Conservation (phyloP, 2,888 invertebrate species). For the Abrostola triplasia region DNA sequence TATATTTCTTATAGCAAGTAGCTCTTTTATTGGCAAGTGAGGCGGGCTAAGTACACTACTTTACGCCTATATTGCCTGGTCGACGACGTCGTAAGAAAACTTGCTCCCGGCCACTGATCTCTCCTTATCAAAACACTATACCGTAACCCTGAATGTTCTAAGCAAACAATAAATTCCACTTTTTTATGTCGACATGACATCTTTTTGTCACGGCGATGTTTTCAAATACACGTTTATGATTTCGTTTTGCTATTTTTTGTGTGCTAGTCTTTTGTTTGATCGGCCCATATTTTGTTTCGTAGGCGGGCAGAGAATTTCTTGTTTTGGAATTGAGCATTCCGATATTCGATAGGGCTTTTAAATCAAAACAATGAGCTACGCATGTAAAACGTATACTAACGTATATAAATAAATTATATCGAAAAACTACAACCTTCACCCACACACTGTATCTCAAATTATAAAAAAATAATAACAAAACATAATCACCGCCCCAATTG, state of each 20-base stretch:
- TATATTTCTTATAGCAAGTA: slow-evolving; percentile 58
- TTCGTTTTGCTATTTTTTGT: slow-evolving; percentile 51
- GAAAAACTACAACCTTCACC: neutral
- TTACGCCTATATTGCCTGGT: slow-evolving; percentile 61
- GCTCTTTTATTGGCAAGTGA: slow-evolving; percentile 63
- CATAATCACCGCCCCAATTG: slow-evolving; percentile 27
- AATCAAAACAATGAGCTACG: slow-evolving; percentile 29
- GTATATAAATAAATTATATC: neutral
- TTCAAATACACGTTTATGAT: slow-evolving; percentile 51
- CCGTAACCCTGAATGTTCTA: slow-evolving; percentile 44
- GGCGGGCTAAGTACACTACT: slow-evolving; percentile 66
- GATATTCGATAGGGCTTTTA: slow-evolving; percentile 39
- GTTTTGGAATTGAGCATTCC: slow-evolving; percentile 31
- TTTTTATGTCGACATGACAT: slow-evolving; percentile 48
- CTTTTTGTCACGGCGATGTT: slow-evolving; percentile 45
- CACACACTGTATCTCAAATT: neutral
- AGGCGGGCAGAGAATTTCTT: slow-evolving; percentile 32
- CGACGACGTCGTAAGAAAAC: slow-evolving; percentile 61
- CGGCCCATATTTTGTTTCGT: slow-evolving; percentile 35
- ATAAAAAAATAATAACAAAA: slow-evolving; percentile 26
- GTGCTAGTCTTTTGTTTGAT: slow-evolving; percentile 47
- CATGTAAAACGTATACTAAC: slow-evolving; percentile 11
- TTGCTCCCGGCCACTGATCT: slow-evolving; percentile 59
- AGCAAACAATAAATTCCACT: slow-evolving; percentile 48
- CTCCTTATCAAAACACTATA: slow-evolving; percentile 63